Evolutionary conservation across 1,140 invertebrate genomes (phyloP).

Genomic region (Sinonovacula constricta): DNA sequence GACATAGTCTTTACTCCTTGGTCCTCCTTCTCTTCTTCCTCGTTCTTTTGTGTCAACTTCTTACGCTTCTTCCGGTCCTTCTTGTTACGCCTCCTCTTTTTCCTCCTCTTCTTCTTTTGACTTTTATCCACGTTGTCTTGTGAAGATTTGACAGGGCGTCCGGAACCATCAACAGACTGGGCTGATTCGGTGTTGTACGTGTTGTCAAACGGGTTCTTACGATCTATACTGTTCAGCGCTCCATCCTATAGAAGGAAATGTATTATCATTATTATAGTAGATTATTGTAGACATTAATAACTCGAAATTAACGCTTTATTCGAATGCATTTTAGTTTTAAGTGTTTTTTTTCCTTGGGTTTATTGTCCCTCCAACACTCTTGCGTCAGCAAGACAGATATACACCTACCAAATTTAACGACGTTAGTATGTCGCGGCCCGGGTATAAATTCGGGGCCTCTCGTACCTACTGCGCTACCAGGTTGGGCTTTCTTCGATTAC

Average conservation of each 20-base stretch:
- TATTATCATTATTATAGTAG: too few species aligned
- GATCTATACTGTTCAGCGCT: background rate
- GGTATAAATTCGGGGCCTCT: too few species aligned
- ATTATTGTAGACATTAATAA: too few species aligned
- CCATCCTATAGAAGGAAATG: too few species aligned
- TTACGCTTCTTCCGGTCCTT: conserved; percentile 56
- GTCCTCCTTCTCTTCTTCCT: conserved; percentile 29
- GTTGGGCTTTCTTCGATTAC: too few species aligned
- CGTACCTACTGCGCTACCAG: too few species aligned
- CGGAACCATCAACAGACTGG: conserved; percentile 7
- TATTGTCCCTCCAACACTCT: background rate
- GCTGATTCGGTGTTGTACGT: conserved; percentile 62
- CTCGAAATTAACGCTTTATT: too few species aligned
- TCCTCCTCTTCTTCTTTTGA: conserved; percentile 38
- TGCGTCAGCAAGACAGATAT: background rate
- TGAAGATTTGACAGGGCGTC: background rate
- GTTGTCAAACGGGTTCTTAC: conserved; percentile 56
- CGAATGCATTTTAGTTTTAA: too few species aligned
- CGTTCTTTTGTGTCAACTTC: conserved; percentile 52
- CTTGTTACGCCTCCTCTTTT: conserved; percentile 49
- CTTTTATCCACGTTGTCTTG: conserved; percentile 15
- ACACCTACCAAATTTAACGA: too few species aligned
- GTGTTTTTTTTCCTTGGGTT: background rate
- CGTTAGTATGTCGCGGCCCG: too few species aligned
- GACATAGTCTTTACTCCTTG: conserved; percentile 7